Evolutionary conservation across 1,140 invertebrate species (phyloP), one percentile per base, ranked within the genome.

Genomic region (Penaeus indicus): DNA sequence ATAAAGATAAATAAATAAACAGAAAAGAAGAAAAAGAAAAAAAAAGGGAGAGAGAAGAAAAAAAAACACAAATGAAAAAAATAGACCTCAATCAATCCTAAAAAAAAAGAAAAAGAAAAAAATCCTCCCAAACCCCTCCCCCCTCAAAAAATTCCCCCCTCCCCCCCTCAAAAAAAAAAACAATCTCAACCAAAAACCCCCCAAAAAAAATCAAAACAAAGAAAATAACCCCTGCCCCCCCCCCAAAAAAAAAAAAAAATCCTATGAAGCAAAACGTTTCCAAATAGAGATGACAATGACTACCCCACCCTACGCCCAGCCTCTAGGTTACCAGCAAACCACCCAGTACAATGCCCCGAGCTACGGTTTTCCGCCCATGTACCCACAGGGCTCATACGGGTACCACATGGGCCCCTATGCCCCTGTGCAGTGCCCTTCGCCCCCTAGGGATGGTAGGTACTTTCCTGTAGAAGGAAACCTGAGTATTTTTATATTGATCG

Each of bases 331-430:
- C 54, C 90, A 90, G 69, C 87, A 89, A 63, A 42, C 86, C 54
- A 61, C 87, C 54, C 90, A 90, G 84, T 90, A 90, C 88, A 90
- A 90, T 78, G 84, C 90, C 85, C 88, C 90, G 25, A 88, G 90
- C 38, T 91, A 91, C 38, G 90, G 90, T 67, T 91, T 91, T 85
- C 90, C 90, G n/a, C 88, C 90, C 60, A 89, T 91, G 88, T 91
- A 91, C 87, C 60, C 77, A 19, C 90, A 91, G 85, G 88, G 90
- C 7, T 86, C 88, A 11, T 91, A 91, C 32, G 90, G 90, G 42
- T 91, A 91, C 82, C 90, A 88, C 69, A 91, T 91, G 90, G 90
- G 90, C 5, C 90, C 88, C 4, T 91, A 91, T 62, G 88, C 90
- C n/a, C 85, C 85, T 42, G 85, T 89, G 7, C 90, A 91, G 82